Percentiles rank a stretch among this genome's conserved stretches.
phyloP scores from a whole-genome alignment of 2,888 invertebrate genomes.

The Oasisia sp. region DNA sequence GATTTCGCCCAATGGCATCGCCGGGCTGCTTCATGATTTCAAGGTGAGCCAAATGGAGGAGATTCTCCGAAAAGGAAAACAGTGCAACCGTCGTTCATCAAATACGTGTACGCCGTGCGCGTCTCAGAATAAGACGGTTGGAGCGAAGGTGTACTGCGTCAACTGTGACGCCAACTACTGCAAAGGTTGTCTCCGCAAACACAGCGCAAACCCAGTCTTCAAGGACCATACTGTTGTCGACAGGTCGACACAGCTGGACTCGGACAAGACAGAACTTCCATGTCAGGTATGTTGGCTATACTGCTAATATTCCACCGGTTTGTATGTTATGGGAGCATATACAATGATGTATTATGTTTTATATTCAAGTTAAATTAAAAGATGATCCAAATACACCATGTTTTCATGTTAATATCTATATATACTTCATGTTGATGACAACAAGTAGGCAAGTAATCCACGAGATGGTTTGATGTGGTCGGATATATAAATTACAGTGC shows the following conservation, averaged over 20 bases:
- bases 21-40: conserved; percentile 44
- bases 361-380: too few species aligned
- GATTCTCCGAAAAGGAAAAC: background rate
- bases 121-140: background rate
- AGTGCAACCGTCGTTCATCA: background rate
- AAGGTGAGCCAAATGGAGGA: conserved; percentile 33
- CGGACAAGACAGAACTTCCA: too few species aligned
- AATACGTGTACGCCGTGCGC: background rate
- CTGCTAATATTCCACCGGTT: too few species aligned
- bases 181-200: conserved; percentile 36
- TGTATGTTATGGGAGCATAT: too few species aligned
- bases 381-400: too few species aligned
- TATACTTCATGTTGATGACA: too few species aligned
- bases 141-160: conserved; percentile 35
- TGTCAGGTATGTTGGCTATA: too few species aligned
- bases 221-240: conserved; percentile 36
- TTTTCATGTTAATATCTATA: too few species aligned
- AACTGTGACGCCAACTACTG: conserved; percentile 44
- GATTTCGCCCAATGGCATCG: conserved; percentile 40
- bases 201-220: conserved; percentile 42
- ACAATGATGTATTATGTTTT: too few species aligned
- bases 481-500: too few species aligned
- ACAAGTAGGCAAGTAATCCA: too few species aligned
- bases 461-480: too few species aligned
- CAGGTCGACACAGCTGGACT: background rate